Base-by-base conservation (phyloP, 2,797 vertebrate species). In the Austrolebias charrua region DNA sequence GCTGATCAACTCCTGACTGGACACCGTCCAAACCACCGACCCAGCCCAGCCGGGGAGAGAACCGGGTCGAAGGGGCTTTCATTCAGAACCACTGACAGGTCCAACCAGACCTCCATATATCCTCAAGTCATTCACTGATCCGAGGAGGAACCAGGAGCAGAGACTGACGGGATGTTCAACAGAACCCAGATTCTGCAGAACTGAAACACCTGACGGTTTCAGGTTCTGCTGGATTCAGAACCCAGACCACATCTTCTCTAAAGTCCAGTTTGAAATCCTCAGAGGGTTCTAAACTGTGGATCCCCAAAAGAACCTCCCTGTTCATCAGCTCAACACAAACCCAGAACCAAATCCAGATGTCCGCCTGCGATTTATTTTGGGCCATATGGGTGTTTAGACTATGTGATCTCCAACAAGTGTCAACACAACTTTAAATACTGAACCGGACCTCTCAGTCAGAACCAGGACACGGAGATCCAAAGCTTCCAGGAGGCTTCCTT, bases 391-490 rank as follows among this genome's bases (percentile, higher is more conserved):
- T 49, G 42, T 71, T 16, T 31, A 73, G 68, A 65, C 71, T 33
- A n/a, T 18, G 4, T 66, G 76, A 79, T 71, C 75, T 59, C 40
- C 53, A 20, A 63, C n/a, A 0, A 49, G 69, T 66, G 74, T 79
- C 79, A 65, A 15, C 71, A 29, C 3, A 57, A 52, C 51, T 58
- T 49, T 63, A 71, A 59, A 68, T 69, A n/a, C 62, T 56, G 15
- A 52, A 40, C 45, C 19, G 14, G 35, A 49, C 15, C 13, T 33
- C 28, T 11, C 8, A 2, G 15, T 44, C 51, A 58, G 7, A 28
- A 5, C 75, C 46, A 58, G 5, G 5, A n/a, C 24, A 19, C 42
- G 46, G 40, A 40, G 29, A 31, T 51, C 58, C 44, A 45, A 3
- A 38, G 6, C 6, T 9, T 38, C 35, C 35, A 11, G 9, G 35